phyloP scores from a whole-genome alignment of 2,888 invertebrate genomes.

The Phlogophora meticulosa region DNA sequence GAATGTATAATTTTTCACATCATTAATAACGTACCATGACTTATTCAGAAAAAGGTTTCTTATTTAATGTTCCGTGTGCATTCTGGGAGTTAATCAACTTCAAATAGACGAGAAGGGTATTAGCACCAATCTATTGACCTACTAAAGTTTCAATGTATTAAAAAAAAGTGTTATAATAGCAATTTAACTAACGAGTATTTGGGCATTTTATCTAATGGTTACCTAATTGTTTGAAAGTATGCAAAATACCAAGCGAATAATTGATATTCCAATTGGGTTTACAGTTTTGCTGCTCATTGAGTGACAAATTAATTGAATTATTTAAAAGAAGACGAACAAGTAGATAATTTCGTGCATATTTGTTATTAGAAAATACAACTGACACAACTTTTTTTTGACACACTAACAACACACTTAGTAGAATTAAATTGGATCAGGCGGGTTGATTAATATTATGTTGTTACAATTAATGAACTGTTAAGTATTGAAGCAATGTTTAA shows the following conservation, averaged over 20 bases:
- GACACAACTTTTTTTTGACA: too few relatives aligned
- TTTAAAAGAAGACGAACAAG: too few relatives aligned
- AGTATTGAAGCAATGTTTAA: not conserved
- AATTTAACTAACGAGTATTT: constrained; percentile 18
- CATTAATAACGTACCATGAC: too few relatives aligned
- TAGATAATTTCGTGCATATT: too few relatives aligned
- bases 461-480: not conserved
- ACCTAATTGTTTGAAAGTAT: constrained; percentile 12
- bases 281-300: constrained; percentile 20
- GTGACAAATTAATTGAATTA: too few relatives aligned
- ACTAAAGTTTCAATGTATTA: constrained; percentile 14
- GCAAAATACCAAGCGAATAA: constrained; percentile 7
- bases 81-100: constrained; percentile 20
- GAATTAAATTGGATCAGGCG: not conserved
- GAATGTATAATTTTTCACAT: too few relatives aligned
- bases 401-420: not conserved
- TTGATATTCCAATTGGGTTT: constrained; percentile 13
- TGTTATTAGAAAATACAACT: not conserved
- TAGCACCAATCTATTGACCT: constrained; percentile 10
- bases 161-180: constrained; percentile 3
- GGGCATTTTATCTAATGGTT: constrained; percentile 5
- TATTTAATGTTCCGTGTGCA: not conserved
- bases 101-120: constrained; percentile 8
- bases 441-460: not conserved
- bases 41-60: too few relatives aligned